phyloP scores from a whole-genome alignment of 2,113 vertebrate genomes.

The Mormyrus iriodes region DNA sequence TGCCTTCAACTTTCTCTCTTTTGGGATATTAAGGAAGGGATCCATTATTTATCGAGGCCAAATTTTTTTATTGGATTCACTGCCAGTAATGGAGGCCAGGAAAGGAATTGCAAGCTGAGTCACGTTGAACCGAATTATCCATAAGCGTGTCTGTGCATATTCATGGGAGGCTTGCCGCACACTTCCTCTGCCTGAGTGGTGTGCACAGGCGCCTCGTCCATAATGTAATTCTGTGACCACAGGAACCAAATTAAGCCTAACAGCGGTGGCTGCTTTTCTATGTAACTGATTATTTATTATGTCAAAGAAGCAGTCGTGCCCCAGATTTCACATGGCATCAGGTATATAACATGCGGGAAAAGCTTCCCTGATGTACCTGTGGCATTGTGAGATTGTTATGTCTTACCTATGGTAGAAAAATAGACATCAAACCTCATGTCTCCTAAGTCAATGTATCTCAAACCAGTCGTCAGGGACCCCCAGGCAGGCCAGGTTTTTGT shows the following conservation, averaged over 20 bases:
- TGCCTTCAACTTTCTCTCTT: constrained; percentile 11
- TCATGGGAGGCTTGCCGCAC: background rate
- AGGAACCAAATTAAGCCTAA: background rate
- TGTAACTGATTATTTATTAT: background rate
- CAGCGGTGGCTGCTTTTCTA: background rate
- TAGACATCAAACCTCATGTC: background rate
- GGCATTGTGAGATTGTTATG: background rate
- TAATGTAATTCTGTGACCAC: background rate
- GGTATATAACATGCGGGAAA: background rate
- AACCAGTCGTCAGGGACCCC: background rate
- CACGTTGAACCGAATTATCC: background rate
- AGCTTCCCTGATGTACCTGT: background rate
- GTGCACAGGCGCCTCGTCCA: background rate
- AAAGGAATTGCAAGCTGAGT: background rate
- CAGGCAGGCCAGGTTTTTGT: background rate
- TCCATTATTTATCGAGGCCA: constrained; percentile 17
- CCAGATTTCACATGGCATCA: background rate
- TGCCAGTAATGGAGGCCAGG: background rate
- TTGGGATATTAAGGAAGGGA: constrained; percentile 17
- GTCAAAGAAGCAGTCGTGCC: background rate
- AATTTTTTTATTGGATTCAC: background rate
- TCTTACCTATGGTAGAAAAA: background rate
- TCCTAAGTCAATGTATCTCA: background rate
- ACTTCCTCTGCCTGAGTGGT: background rate
- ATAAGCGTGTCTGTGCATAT: background rate